Evolutionary conservation across 2,797 vertebrate genomes (phyloP), one percentile per base, ranked within the genome.

Genomic region (Prionace glauca): DNA sequence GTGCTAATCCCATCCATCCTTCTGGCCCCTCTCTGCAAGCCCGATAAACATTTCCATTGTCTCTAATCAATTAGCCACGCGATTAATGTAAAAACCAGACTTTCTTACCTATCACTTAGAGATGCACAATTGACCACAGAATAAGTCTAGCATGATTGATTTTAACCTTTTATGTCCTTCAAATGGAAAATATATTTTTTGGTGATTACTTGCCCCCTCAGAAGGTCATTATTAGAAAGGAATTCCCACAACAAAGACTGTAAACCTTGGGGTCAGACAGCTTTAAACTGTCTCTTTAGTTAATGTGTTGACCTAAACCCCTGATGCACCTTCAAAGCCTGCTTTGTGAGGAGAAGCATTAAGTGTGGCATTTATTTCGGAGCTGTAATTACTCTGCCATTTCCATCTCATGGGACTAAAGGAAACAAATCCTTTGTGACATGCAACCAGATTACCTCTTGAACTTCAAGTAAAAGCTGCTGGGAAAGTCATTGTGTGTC

Each of bases 321-420:
- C 71, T 60, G 41, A 74, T 56, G 71, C 26, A 77, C 71, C 45
- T 95, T 95, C 93, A 95, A 95, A 95, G 71, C 41, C 93, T 77
- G 69, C 71, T 74, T 95, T n/a, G 29, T 24, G 7, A 29, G 22
- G 71, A 77, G 71, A 95, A 11, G 45, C 71, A 74, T 56, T 60
- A 77, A 95, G 29, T 77, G 93, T 77, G 88, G 56, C 60, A 91
- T 62, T 91, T 91, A 95, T 50, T 95, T 77, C n/a, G 74, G 69
- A 36, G 32, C 77, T 95, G 71, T 77, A 95, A 95, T 95, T 77
- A 95, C 93, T 77, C 71, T 95, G 93, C 93, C 45, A 60, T 60
- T 95, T 77, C 71, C 93, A 74, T 77, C 93, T 95, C 93, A 5
- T 74, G 93, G 93, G 41, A 50, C 93, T 50, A 50, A 77, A 16